Evolutionary conservation across 2,113 vertebrate genomes (phyloP), one percentile per base, ranked within the genome.

Genomic region (Trichechus manatus): DNA sequence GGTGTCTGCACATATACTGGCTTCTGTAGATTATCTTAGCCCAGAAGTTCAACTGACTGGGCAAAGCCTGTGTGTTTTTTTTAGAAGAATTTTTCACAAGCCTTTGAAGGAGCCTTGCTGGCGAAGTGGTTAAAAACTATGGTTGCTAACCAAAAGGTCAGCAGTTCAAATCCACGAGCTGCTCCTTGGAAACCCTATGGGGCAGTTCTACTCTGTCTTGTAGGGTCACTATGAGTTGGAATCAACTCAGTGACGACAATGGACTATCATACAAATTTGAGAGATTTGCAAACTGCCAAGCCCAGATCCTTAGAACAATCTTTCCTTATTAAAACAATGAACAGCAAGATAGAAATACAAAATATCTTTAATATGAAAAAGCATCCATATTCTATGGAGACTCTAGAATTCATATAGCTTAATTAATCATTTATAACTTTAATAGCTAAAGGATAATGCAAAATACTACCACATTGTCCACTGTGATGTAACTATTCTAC

Each of bases 291-390:
- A 53, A 82, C 36, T 78, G 44, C 25, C 36, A 50, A 33, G 20
- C 47, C 27, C 39, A 63, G 42, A 22, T 83, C 36, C 70, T 84
- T 56, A 79, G 42, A 53, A 27, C 79, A 75, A 29, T 78, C 31
- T 94, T 93, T 87, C 44, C 75, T 84, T 86, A 13, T 68, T 68
- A 68, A 68, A 33, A 33, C 29, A 33, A 3, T 50, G 20, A 83
- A 75, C 22, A 72, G 83, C 84, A 91, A 87, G 10, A 75, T 75
- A 70, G 47, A 89, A 92, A 89, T 68, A 93, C n/a, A 83, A 44
- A 64, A 59, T 82, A 1, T 59, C 84, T 94, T 79, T 78, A 29
- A 83, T 25, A 47, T 80, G 79, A 66, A 25, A 85, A 31, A 36
- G n/a, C 6, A 72, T 50, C 42, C 29, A n/a, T 59, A 27, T 59